These are phyloP conservation scores for Anas flavirostris DNA, from an alignment of 2,797 vertebrate species.

Conservation along the genomic window DNA sequence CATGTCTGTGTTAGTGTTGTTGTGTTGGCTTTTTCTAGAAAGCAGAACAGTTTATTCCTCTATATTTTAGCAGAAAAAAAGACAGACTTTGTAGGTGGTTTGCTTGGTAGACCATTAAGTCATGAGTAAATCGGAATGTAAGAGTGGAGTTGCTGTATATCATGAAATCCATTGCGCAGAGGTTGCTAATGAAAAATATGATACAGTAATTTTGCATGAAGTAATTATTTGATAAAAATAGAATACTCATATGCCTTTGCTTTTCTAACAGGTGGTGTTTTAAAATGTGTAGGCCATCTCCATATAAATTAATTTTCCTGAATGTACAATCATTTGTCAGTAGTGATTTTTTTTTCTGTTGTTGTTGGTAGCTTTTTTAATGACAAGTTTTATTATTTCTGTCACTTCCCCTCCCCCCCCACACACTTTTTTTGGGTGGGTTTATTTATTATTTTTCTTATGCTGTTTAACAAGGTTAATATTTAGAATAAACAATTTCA, in stretches of 20 bases:
- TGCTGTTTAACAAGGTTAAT: slow-evolving; percentile 31
- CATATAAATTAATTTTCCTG: slow-evolving; percentile 31
- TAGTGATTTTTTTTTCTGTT: no score
- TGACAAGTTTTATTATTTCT: slow-evolving; percentile 1
- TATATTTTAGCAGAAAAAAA: neutral
- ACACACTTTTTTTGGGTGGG: rapidly evolving
- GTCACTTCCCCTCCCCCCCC: neutral
- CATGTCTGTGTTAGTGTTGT: rapidly evolving
- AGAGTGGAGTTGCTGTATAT: neutral
- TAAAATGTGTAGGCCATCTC: neutral
- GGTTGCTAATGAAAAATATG: slow-evolving; percentile 6
- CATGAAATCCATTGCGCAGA: neutral
- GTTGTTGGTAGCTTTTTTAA: neutral
- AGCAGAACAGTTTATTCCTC: neutral
- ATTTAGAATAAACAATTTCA: neutral
- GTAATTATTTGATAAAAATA: slow-evolving; percentile 32
- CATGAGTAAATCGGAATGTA: neutral
- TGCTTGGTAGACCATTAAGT: neutral
- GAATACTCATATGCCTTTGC: neutral
- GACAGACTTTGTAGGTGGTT: neutral
- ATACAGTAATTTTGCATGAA: slow-evolving; percentile 10
- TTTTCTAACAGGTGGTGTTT: slow-evolving; percentile 21
- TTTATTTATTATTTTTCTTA: slow-evolving; percentile 18
- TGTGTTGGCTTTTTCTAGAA: neutral
- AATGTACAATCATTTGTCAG: neutral